phyloP scores from a whole-genome alignment of 2,113 vertebrate species.

The Aptenodytes forsteri region DNA sequence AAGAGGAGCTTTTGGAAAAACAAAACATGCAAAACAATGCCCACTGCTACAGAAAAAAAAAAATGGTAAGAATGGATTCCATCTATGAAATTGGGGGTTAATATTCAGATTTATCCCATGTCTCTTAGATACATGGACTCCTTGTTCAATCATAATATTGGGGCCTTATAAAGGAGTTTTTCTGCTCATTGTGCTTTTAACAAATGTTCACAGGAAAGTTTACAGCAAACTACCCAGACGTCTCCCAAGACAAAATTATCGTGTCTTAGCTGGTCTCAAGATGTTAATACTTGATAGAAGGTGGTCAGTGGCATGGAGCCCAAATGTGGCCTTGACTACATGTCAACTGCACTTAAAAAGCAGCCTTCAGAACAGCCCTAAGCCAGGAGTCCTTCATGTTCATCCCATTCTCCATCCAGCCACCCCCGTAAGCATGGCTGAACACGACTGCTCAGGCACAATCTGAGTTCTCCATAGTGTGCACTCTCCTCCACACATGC shows the following conservation, averaged over 20 bases:
- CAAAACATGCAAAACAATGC: background rate
- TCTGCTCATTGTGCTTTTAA: background rate
- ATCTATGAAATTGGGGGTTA: background rate
- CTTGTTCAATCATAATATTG: background rate
- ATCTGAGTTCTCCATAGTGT: background rate
- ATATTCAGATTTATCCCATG: background rate
- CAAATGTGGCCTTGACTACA: background rate
- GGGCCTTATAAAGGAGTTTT: background rate
- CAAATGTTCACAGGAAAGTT: background rate
- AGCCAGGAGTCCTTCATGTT: background rate
- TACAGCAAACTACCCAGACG: background rate
- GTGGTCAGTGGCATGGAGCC: background rate
- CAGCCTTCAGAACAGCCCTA: background rate
- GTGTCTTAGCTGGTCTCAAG: background rate
- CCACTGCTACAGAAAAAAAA: background rate
- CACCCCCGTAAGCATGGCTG: background rate
- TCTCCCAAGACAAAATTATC: background rate
- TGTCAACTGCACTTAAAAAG: background rate
- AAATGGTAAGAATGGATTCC: background rate
- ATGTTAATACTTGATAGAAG: background rate
- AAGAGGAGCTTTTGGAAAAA: background rate
- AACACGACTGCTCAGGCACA: background rate
- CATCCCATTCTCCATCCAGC: background rate
- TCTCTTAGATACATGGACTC: background rate
- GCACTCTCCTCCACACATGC: background rate